Conservation (phyloP, 2,113 vertebrate species). For the Macaca nemestrina region DNA sequence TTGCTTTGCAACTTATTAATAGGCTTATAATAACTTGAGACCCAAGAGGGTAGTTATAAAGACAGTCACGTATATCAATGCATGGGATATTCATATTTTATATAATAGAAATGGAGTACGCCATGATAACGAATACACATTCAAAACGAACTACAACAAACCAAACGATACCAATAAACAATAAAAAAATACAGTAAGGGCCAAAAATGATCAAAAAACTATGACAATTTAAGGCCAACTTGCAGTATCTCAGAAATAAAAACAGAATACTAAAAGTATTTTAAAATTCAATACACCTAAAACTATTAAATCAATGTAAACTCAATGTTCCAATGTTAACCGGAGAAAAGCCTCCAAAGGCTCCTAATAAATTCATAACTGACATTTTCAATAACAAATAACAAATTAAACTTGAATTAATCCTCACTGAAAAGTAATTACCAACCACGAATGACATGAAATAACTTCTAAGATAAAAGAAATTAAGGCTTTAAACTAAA, state of each 20-base stretch:
- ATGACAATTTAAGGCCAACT: background rate
- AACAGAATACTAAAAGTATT: background rate
- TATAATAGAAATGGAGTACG: background rate
- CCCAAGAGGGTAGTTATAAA: background rate
- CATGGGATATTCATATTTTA: background rate
- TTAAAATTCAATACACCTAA: background rate
- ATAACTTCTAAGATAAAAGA: conserved; percentile 32
- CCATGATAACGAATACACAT: background rate
- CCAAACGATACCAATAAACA: background rate
- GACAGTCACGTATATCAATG: background rate
- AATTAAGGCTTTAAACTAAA: conserved; percentile 32
- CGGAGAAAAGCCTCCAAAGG: background rate
- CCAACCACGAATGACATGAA: conserved; percentile 9
- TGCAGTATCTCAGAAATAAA: conserved; percentile 34
- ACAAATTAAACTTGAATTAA: conserved; percentile 46
- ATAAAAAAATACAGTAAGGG: background rate
- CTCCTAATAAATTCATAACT: conserved; percentile 34
- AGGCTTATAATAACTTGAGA: background rate
- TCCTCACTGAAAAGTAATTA: background rate
- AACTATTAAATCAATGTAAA: conserved; percentile 35
- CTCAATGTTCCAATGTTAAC: conserved; percentile 22
- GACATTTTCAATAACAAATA: conserved; percentile 38
- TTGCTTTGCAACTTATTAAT: background rate
- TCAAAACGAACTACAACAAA: background rate
- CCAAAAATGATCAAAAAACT: conserved; percentile 20